These are phyloP conservation scores for Timema podura DNA, from an alignment of 2,888 invertebrate genomes.

Conservation along the genomic window DNA sequence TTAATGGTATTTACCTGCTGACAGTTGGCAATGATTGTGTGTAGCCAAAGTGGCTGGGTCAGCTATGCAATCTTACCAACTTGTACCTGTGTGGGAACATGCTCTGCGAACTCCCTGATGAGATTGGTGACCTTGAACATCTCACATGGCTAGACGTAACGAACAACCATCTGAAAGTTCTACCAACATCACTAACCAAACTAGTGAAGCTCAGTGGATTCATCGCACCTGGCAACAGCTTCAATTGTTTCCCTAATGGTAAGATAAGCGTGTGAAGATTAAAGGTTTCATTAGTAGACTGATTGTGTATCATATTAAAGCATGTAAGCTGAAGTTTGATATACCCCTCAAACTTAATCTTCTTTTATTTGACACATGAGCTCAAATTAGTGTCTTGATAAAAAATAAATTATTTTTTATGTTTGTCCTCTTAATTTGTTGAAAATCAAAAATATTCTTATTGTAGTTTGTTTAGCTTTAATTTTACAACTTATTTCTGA, in stretches of 20 bases:
- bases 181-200: neutral
- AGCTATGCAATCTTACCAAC: neutral
- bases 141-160: constrained; percentile 4
- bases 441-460: too few species aligned
- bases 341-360: too few species aligned
- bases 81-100: constrained; percentile 4
- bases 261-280: too few species aligned
- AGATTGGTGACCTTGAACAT: neutral
- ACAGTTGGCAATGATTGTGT: neutral
- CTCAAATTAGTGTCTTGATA: too few species aligned
- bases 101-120: neutral
- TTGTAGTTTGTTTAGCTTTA: too few species aligned
- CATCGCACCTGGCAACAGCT: neutral
- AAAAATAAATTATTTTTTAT: too few species aligned
- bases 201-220: neutral
- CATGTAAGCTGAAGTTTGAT: too few species aligned
- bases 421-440: too few species aligned
- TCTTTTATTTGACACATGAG: too few species aligned
- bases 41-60: constrained; percentile 11
- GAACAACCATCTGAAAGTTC: neutral
- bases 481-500: too few species aligned
- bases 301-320: too few species aligned
- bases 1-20: neutral
- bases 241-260: neutral
- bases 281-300: too few species aligned